phyloP scores from a whole-genome alignment of 30 jellyfish, hydroid and myxozoan species.

The Chironex yamaguchii region DNA sequence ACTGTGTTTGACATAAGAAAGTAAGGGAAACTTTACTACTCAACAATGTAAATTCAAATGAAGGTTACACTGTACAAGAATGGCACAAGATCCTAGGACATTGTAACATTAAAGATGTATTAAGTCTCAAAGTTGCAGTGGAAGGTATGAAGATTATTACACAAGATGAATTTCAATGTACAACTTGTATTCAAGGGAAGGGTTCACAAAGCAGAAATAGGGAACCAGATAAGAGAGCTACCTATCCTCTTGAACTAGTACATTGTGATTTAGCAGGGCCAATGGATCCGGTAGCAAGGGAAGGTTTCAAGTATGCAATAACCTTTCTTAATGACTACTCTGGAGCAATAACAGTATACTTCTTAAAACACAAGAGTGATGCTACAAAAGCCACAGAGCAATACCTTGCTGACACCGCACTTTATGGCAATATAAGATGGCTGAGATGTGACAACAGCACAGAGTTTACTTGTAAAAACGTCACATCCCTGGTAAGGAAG shows the following conservation, averaged over 20 bases:
- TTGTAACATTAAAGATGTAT: slow-evolving; percentile 48
- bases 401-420: slow-evolving; percentile 62
- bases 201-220: neutral
- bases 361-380: slow-evolving; percentile 48
- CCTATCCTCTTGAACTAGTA: slow-evolving; percentile 31
- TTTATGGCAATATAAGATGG: slow-evolving; percentile 66
- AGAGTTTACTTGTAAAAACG: slow-evolving; percentile 14
- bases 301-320: slow-evolving; percentile 55
- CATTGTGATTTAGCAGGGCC: slow-evolving; percentile 60
- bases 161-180: neutral
- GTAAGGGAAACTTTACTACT: neutral
- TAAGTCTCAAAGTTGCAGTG: slow-evolving; percentile 43
- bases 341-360: slow-evolving; percentile 23
- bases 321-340: slow-evolving; percentile 55
- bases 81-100: slow-evolving; percentile 78
- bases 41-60: neutral
- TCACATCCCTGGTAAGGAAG: neutral
- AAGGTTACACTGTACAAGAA: neutral
- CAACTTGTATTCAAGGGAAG: slow-evolving; percentile 16
- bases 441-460: slow-evolving; percentile 27
- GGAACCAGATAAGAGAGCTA: slow-evolving; percentile 35
- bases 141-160: slow-evolving; percentile 56
- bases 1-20: slow-evolving; percentile 35
- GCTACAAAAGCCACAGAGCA: slow-evolving; percentile 54
- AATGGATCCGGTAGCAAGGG: slow-evolving; percentile 30